Percentiles rank a stretch among this genome's conserved stretches.
Conservation (phyloP, 2,888 invertebrate species). For the Cryptocheilus praepositus region DNA sequence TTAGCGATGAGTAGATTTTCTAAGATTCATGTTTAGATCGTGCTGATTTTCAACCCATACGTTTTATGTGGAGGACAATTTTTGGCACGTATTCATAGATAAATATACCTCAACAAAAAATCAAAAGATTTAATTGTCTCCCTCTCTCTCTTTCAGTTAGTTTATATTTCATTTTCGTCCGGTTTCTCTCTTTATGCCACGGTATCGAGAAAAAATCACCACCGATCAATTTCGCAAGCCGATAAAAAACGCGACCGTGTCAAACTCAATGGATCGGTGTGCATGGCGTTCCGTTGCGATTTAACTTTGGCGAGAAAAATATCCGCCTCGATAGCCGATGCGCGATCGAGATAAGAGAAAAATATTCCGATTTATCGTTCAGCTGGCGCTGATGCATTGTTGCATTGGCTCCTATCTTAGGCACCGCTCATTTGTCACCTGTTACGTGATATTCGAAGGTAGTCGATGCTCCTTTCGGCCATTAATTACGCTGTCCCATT, state of each 20-base stretch:
- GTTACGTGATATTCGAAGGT: too few relatives aligned
- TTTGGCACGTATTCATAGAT: too few relatives aligned
- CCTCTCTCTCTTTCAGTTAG: not conserved
- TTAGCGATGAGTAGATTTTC: too few relatives aligned
- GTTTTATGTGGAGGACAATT: too few relatives aligned
- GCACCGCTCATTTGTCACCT: too few relatives aligned
- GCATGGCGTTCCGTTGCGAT: conserved; percentile 32
- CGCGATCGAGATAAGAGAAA: conserved; percentile 6
- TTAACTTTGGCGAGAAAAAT: conserved; percentile 34
- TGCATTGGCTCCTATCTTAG: conserved; percentile 5
- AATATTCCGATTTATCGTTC: conserved; percentile 34
- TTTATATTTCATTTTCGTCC: not conserved
- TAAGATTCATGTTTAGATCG: too few relatives aligned
- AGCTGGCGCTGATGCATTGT: conserved; percentile 22
- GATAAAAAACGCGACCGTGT: conserved; percentile 20
- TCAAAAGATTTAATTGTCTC: too few relatives aligned
- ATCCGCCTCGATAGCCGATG: conserved; percentile 20
- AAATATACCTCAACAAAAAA: too few relatives aligned
- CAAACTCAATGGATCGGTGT: too few relatives aligned
- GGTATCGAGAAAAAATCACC: conserved; percentile 8
- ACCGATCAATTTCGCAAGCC: conserved; percentile 17
- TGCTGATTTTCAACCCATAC: too few relatives aligned
- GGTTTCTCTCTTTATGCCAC: not conserved
- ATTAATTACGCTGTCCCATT: not conserved
- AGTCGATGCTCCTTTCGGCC: not conserved